phyloP scores from a whole-genome alignment of 1,140 invertebrate genomes.

The Saccostrea glomerata region DNA sequence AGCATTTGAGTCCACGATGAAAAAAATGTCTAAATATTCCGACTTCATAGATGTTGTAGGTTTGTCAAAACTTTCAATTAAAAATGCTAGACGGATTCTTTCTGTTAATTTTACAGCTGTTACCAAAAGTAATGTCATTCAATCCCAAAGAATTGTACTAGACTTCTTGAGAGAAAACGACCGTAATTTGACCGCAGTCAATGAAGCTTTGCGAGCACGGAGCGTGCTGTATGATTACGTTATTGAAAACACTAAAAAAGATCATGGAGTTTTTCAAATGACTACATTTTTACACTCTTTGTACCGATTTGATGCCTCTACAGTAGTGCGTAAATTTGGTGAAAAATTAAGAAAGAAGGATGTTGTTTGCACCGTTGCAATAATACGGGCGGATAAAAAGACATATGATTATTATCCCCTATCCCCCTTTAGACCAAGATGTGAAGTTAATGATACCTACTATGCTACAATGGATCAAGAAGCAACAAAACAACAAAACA shows the following conservation, averaged over 20 bases:
- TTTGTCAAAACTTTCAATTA: not conserved
- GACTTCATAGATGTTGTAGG: constrained; percentile 15
- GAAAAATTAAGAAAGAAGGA: not conserved
- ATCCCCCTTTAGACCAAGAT: not conserved
- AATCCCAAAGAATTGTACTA: not conserved
- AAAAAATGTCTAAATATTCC: not conserved
- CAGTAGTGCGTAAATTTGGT: not conserved
- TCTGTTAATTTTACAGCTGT: not conserved
- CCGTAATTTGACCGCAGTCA: not conserved
- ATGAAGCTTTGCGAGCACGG: not conserved
- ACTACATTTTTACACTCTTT: not conserved
- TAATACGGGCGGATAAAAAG: not conserved
- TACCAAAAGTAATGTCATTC: not conserved
- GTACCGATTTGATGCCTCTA: not conserved
- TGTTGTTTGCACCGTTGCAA: not conserved
- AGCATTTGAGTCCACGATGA: not conserved
- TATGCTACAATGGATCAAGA: constrained; percentile 1
- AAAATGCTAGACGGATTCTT: not conserved
- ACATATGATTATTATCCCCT: not conserved
- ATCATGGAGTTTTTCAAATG: not conserved
- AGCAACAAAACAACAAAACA: not conserved
- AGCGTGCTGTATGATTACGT: not conserved
- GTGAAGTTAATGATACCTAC: not conserved
- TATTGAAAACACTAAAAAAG: not conserved
- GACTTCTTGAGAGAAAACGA: not conserved